A percentile compares a stretch with the other conserved stretches of the same genome.
Evolutionary conservation across 2,113 vertebrate genomes (phyloP).

Genomic region (Megaleporinus macrocephalus): DNA sequence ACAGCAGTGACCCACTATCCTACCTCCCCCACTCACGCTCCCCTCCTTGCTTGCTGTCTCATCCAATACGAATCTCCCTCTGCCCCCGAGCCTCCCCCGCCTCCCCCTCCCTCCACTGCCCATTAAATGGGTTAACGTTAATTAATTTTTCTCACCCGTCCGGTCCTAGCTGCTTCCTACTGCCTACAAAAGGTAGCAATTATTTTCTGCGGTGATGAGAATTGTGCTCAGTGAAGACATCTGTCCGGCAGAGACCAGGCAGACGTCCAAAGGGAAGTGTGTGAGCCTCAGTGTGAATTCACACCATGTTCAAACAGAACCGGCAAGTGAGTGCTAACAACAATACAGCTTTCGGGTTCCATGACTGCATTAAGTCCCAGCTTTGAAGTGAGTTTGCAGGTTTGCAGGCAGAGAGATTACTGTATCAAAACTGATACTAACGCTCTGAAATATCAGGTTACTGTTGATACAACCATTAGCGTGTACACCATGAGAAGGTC

Average conservation of each 20-base stretch:
- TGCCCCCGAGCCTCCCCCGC: conserved; percentile 24
- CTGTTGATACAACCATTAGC: neutral
- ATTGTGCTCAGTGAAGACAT: conserved; percentile 50
- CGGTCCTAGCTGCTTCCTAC: conserved; percentile 31
- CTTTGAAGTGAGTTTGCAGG: neutral
- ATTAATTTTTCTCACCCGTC: conserved; percentile 58
- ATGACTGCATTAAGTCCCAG: neutral
- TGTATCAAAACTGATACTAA: no score
- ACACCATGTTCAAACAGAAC: conserved; percentile 7
- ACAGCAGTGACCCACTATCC: conserved; percentile 25
- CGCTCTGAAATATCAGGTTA: neutral
- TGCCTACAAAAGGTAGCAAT: conserved; percentile 40
- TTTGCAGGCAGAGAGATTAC: neutral
- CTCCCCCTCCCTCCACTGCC: conserved; percentile 18
- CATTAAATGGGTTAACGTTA: conserved; percentile 61
- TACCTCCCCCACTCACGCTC: conserved; percentile 23
- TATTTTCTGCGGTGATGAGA: conserved; percentile 30
- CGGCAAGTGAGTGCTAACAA: neutral
- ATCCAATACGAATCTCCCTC: conserved; percentile 40
- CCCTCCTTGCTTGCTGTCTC: conserved; percentile 25
- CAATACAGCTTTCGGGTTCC: neutral
- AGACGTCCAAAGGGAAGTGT: conserved; percentile 3
- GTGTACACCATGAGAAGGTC: no score
- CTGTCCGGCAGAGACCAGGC: conserved; percentile 42
- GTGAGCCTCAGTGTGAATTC: conserved; percentile 19